Percentiles rank a stretch among this genome's conserved stretches.
phyloP scores from a whole-genome alignment of 2,888 invertebrate species.

The Antitype chi region DNA sequence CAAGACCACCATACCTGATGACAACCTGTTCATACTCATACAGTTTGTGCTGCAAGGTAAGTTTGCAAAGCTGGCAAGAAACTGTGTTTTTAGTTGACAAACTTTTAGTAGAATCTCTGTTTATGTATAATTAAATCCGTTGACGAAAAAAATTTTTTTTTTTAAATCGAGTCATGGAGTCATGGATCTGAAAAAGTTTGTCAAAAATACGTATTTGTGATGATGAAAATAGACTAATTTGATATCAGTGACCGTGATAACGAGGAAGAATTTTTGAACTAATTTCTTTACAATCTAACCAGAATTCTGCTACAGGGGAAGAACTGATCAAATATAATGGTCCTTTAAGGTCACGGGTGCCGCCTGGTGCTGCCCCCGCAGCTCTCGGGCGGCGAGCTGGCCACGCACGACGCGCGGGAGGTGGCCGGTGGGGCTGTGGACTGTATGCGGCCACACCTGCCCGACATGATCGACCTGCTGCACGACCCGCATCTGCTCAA shows the following conservation, averaged over 20 bases:
- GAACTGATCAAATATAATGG: background rate
- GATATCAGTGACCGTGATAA: constrained; percentile 1
- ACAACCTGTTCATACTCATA: constrained; percentile 97
- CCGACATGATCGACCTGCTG: constrained; percentile 98
- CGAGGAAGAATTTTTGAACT: background rate
- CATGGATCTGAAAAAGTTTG: background rate
- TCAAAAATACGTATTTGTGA: background rate
- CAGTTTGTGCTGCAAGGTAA: constrained; percentile 95
- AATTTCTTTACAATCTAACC: background rate
- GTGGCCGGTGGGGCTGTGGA: constrained; percentile 97
- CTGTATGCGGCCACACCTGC: constrained; percentile 97
- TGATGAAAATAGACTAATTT: background rate
- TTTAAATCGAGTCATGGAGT: too few species aligned
- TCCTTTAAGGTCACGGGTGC: constrained; percentile 81
- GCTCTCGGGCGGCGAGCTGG: constrained; percentile 71
- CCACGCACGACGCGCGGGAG: constrained; percentile 83
- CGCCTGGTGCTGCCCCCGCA: constrained; percentile 93
- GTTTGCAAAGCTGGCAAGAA: background rate
- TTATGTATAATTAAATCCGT: too few species aligned
- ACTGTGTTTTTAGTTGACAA: too few species aligned
- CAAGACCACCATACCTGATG: constrained; percentile 98
- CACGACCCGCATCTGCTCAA: constrained; percentile 98
- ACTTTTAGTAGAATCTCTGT: too few species aligned
- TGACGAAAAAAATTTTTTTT: too few species aligned
- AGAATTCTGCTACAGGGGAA: background rate